Evolutionary conservation across 2,113 vertebrate species (phyloP), one percentile per base, ranked within the genome.

Genomic region (Xiphophorus couchianus): DNA sequence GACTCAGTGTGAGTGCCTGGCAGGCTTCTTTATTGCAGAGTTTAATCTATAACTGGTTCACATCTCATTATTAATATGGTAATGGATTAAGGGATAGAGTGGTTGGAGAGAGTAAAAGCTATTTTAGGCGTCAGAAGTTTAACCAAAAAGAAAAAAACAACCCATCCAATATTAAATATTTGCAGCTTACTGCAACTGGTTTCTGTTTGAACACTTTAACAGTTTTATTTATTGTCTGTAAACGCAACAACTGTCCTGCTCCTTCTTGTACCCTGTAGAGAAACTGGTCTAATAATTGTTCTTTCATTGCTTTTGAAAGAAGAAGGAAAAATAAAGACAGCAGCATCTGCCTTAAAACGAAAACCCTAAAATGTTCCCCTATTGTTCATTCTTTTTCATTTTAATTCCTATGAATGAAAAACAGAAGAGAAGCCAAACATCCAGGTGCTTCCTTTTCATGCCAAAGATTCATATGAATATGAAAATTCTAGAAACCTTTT

Each of bases 11-110:
- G 86, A 91, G 87, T 79, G 91, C 86, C 88, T 87, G 84, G 82
- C 88, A 84, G 91, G 84, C 86, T 89, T 84, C 88, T 91, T 91
- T 91, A 92, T 93, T 90, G 83, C 90, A 29, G 72, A 62, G 78
- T 86, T 91, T 91, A 92, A 93, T 93, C 90, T 91, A 83, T 84
- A 84, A 93, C 89, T 80, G 76, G 87, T 91, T 90, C 87, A 91
- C 89, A 91, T 93, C 93, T 93, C 89, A 92, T 94, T 93, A 93
- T 94, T 94, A 94, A 93, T 93, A 93, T 93, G 93, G 91, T 94
- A 94, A 94, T 93, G 90, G 92, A 89, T 92, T 91, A 92, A 82
- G 80, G 78, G 82, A 87, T 89, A 86, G 84, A 89, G 90, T 86
- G 85, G 87, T 87, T 85, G 88, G 77, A 88, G 92, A 91, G 85